Percentiles rank a stretch among this genome's conserved stretches.
Conservation (phyloP, 1,140 invertebrate genomes). For the Oryctes rhinoceros region DNA sequence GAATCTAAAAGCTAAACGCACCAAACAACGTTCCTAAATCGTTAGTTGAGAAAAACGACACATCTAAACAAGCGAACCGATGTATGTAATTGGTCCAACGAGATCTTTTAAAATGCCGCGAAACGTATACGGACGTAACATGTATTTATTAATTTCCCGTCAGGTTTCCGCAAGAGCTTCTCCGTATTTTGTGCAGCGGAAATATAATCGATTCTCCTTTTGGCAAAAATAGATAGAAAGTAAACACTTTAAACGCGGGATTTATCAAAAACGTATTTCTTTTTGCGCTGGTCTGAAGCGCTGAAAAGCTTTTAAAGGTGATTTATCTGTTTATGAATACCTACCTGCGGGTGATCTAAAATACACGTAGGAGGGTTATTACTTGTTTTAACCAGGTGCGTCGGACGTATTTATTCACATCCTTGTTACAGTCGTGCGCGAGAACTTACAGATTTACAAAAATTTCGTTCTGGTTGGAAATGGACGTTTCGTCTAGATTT, state of each 20-base stretch:
- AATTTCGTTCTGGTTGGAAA: no score
- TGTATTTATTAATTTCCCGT: no score
- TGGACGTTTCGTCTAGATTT: no score
- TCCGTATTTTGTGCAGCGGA: background rate
- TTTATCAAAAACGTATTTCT: conserved; percentile 12
- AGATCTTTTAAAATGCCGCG: no score
- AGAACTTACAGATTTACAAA: background rate
- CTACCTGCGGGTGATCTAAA: conserved; percentile 22
- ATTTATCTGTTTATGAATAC: conserved; percentile 42
- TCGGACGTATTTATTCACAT: conserved; percentile 40
- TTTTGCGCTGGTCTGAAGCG: background rate
- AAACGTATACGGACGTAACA: no score
- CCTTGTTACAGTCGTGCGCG: conserved; percentile 20
- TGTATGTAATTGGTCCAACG: no score
- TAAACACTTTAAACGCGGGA: background rate
- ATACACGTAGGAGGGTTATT: conserved; percentile 35
- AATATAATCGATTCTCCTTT: background rate
- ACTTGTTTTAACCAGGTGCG: conserved; percentile 42
- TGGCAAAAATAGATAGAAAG: background rate
- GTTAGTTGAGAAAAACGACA: no score
- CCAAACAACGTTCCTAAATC: no score
- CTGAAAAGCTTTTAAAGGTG: conserved; percentile 40
- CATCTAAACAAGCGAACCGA: no score
- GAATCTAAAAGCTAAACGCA: no score
- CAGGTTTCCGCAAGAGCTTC: no score